Base-by-base conservation (phyloP, 2,797 vertebrate genomes). In the Semotilus atromaculatus region DNA sequence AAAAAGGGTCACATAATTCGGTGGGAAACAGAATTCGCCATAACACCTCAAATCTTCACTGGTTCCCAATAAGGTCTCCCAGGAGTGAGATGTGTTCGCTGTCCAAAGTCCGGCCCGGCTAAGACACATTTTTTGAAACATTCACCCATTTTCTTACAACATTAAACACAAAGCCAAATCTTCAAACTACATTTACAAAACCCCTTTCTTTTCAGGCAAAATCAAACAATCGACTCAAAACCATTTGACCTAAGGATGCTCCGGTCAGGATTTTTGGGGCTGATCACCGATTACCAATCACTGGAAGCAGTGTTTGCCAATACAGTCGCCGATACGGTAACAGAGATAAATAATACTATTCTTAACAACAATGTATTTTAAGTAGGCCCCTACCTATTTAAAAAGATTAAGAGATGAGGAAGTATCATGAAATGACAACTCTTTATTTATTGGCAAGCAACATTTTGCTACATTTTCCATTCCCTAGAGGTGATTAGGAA, bases 61-160 rank as follows among this genome's bases (percentile, higher is more conserved):
- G 31, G 75, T 23, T 85, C 53, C 67, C 21, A 64, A 79, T 38
- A n/a, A 34, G 62, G 62, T 78, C 71, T 76, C 43, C 67, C 40
- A 11, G 26, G n/a, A 66, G 14, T 68, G 76, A 31, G 51, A 34
- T 80, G 70, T 67, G 38, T 48, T 64, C 53, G 29, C 75, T 34
- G 58, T 14, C n/a, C n/a, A 29, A 62, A 62, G 13, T 62, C 53
- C 1, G 1, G 8, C 3, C 53, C 1, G 21, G 51, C 19, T 53
- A 19, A 51, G 19, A 53, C 10, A 60, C 10, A 14, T 5, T 26
- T 26, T 10, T 58, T 58, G 1, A 58, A 58, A n/a, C 10, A 4
- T n/a, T 58, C 1, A 58, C 53, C 53, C 53, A 4, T 58, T 60
- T 60, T n/a, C 14, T 5, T 16, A 5, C 45, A 48, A 48, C 45